phyloP scores from a whole-genome alignment of 37 sponge, comb jelly and placozoan genomes.

The Halichondria panicea region DNA sequence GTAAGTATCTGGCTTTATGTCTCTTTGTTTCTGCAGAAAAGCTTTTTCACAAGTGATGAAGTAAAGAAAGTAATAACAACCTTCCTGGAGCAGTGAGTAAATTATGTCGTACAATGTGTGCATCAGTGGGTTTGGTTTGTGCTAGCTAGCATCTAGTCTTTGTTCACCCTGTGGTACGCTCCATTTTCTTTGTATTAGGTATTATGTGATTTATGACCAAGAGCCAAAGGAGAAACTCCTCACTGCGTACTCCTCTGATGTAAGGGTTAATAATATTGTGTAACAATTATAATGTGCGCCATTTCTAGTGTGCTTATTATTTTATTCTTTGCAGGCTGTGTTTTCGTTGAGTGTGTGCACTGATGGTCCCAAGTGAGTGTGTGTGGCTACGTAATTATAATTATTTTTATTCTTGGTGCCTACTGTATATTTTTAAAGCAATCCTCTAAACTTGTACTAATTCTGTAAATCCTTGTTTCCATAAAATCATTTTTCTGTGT shows the following conservation, averaged over 20 bases:
- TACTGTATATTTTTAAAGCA: too few relatives aligned
- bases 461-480: too few relatives aligned
- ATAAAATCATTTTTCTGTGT: too few relatives aligned
- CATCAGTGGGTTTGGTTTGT: neutral
- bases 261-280: too few relatives aligned
- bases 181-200: too few relatives aligned
- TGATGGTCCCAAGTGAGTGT: too few relatives aligned
- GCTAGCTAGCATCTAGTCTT: neutral
- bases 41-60: conserved; percentile 45
- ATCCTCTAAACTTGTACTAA: too few relatives aligned
- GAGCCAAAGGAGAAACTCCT: conserved; percentile 55
- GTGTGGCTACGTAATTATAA: too few relatives aligned
- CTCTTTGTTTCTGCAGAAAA: conserved; percentile 29
- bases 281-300: too few relatives aligned
- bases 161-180: too few relatives aligned
- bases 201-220: conserved; percentile 53
- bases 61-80: conserved; percentile 39
- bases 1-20: neutral
- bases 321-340: neutral
- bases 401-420: too few relatives aligned
- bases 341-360: neutral
- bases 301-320: too few relatives aligned
- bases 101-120: neutral
- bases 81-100: conserved; percentile 69
- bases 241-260: conserved; percentile 56